phyloP scores from a whole-genome alignment of 2,888 invertebrate genomes.

The Sicus ferrugineus region DNA sequence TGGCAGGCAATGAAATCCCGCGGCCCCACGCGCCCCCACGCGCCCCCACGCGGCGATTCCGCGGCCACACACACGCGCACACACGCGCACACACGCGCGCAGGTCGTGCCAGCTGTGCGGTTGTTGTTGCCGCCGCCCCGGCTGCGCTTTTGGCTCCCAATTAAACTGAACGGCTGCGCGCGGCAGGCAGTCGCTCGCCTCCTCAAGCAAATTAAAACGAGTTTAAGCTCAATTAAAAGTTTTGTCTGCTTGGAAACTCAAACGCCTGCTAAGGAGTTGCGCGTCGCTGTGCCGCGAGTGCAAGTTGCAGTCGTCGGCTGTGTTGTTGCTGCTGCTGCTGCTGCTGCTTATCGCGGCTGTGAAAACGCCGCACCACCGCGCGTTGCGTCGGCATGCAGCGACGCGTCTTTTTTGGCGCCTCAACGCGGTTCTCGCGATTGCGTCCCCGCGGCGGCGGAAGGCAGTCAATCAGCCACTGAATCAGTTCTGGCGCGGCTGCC shows the following conservation, averaged over 20 bases:
- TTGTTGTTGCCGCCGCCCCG: constrained; percentile 1
- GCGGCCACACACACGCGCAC: constrained; percentile 5
- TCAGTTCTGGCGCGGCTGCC: neutral
- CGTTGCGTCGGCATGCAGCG: neutral
- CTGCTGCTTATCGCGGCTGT: constrained; percentile 14
- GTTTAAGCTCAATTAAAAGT: constrained; percentile 34
- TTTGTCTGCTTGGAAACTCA: constrained; percentile 23
- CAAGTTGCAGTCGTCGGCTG: constrained; percentile 4
- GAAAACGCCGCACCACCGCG: constrained; percentile 6
- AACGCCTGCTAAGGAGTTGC: too few relatives aligned
- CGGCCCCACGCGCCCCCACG: neutral
- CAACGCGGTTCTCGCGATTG: neutral
- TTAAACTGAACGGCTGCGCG: constrained; percentile 34
- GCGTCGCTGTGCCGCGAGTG: too few relatives aligned
- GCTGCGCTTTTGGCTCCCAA: constrained; percentile 30
- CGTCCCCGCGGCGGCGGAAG: neutral
- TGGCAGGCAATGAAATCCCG: constrained; percentile 34
- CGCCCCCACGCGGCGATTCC: neutral
- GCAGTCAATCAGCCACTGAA: constrained; percentile 10
- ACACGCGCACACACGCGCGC: neutral
- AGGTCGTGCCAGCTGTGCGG: neutral
- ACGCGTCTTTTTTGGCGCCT: constrained; percentile 23
- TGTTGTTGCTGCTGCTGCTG: neutral
- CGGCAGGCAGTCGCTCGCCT: neutral
- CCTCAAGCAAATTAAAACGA: constrained; percentile 30